Evolutionary conservation across 1,140 invertebrate species (phyloP).

Genomic region (Yoshiicerus persimilis): DNA sequence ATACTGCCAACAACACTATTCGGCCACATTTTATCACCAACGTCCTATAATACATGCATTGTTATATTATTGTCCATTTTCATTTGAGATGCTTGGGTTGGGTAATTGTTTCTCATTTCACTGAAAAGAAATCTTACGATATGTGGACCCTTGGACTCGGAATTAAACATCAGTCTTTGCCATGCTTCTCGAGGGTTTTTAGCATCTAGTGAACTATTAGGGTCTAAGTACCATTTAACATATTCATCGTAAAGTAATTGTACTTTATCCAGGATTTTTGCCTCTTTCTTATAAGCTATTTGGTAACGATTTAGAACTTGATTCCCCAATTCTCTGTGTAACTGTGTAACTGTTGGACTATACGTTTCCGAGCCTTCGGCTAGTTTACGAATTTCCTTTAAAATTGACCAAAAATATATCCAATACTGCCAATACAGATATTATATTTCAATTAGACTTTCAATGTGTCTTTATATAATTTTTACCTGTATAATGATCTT

Average conservation of each 20-base stretch:
- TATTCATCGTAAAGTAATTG: constrained; percentile 68
- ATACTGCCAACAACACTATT: constrained; percentile 61
- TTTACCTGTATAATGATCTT: constrained; percentile 59
- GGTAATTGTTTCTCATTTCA: no score
- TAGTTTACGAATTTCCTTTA: constrained; percentile 68
- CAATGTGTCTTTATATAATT: background rate
- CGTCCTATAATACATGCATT: constrained; percentile 53
- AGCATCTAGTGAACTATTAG: constrained; percentile 23
- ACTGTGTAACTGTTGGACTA: constrained; percentile 66
- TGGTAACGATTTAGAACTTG: constrained; percentile 67
- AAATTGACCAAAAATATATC: no score
- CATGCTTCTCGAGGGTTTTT: constrained; percentile 72
- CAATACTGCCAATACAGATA: no score
- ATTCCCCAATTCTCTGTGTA: constrained; percentile 70
- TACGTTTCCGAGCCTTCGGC: constrained; percentile 75
- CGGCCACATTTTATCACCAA: constrained; percentile 67
- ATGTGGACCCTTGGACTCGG: constrained; percentile 60
- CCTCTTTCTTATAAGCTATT: constrained; percentile 65
- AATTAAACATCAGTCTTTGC: constrained; percentile 64
- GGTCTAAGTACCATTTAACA: constrained; percentile 66
- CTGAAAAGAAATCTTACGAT: constrained; percentile 55
- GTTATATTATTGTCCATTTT: background rate
- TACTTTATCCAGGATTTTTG: constrained; percentile 69
- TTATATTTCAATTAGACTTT: background rate
- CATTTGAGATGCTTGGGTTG: background rate